These are phyloP conservation scores for Cygnus buccinator DNA, from an alignment of 2,113 vertebrate species.

Conservation along the genomic window DNA sequence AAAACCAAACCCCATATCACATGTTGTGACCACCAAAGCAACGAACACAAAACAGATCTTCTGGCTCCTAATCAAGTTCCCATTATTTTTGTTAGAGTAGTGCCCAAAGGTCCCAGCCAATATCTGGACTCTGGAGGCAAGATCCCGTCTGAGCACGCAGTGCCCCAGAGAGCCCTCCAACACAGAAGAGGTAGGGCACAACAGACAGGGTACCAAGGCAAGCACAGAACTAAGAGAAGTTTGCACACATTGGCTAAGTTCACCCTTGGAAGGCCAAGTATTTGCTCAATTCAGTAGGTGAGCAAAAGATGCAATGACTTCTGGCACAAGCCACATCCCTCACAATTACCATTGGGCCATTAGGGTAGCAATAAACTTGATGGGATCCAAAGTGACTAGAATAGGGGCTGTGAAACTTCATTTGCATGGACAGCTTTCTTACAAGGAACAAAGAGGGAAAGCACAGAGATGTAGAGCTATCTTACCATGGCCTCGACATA, in stretches of 20 bases:
- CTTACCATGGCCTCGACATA: background rate
- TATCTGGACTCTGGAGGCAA: background rate
- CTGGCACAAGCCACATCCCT: background rate
- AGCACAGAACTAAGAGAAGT: background rate
- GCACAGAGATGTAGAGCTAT: background rate
- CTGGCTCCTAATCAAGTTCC: slow-evolving; percentile 32
- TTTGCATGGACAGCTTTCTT: background rate
- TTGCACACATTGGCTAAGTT: background rate
- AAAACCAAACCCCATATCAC: background rate
- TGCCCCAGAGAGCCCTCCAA: background rate
- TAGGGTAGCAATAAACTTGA: background rate
- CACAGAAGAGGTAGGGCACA: background rate
- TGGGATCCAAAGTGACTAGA: background rate
- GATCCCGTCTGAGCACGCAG: background rate
- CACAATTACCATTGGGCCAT: rapidly evolving
- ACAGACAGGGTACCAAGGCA: background rate
- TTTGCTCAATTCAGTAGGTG: background rate
- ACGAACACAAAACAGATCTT: slow-evolving; percentile 42
- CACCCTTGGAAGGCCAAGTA: background rate
- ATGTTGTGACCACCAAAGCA: slow-evolving; percentile 28
- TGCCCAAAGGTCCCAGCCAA: slow-evolving; percentile 7
- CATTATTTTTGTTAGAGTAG: slow-evolving; percentile 18
- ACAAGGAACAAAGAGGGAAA: background rate
- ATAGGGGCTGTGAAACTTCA: background rate
- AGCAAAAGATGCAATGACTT: background rate